These are phyloP conservation scores for Macquaria australasica DNA, from an alignment of 2,113 vertebrate species.

Conservation along the genomic window DNA sequence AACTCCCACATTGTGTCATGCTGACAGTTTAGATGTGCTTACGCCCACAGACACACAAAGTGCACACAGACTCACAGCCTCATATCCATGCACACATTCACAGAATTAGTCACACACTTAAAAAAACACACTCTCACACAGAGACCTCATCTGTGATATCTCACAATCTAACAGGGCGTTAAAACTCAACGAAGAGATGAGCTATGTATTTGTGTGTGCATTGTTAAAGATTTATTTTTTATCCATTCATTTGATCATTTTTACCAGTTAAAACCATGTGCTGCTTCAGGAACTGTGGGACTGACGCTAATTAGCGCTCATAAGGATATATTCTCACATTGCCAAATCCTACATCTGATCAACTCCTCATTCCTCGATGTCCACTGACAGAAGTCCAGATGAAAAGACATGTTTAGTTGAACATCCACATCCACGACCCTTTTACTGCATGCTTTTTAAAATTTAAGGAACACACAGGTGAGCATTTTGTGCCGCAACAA, in stretches of 20 bases:
- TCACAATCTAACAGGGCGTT: slow-evolving; percentile 48
- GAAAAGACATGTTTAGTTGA: slow-evolving; percentile 17
- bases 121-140: slow-evolving; percentile 43
- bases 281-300: slow-evolving; percentile 53
- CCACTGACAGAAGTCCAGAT: slow-evolving; percentile 11
- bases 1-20: slow-evolving; percentile 75
- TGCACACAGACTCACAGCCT: slow-evolving; percentile 53
- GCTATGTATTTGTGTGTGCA: slow-evolving; percentile 17
- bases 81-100: slow-evolving; percentile 11
- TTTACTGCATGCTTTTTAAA: slow-evolving; percentile 74
- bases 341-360: slow-evolving; percentile 64
- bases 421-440: not conserved
- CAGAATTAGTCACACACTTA: slow-evolving; percentile 38
- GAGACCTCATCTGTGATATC: slow-evolving; percentile 57
- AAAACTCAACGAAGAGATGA: slow-evolving; percentile 31
- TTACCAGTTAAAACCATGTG: slow-evolving; percentile 36
- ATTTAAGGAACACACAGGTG: slow-evolving; percentile 33
- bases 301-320: slow-evolving; percentile 11
- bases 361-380: slow-evolving; percentile 27
- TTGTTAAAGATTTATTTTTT: slow-evolving; percentile 43
- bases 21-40: slow-evolving; percentile 78
- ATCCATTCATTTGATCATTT: slow-evolving; percentile 37
- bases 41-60: slow-evolving; percentile 69
- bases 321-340: slow-evolving; percentile 44
- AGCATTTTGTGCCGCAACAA: slow-evolving; percentile 59